Evolutionary conservation across 2,113 vertebrate species (phyloP), one percentile per base, ranked within the genome.

Genomic region (Elgaria multicarinata): DNA sequence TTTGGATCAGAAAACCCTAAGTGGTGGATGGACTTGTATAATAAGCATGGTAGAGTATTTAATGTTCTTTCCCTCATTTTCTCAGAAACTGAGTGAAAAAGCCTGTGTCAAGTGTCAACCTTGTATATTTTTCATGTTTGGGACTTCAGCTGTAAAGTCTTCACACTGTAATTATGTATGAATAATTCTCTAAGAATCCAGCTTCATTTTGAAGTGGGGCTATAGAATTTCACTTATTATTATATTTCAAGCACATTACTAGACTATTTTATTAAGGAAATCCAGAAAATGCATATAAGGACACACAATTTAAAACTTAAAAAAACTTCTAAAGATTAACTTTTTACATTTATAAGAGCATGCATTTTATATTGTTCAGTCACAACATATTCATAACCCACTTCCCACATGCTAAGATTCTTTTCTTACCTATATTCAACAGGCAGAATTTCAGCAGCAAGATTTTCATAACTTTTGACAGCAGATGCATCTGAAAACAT

Each of bases 361-460:
- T 33, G 22, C 36, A 44, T 78, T 3, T 4, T 26, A 22, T 62
- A 81, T 67, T 79, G 79, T 4, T 53, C 50, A 39, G 20, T n/a
- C 22, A 72, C n/a, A 72, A 14, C 8, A 72, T 3, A 88, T 69
- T 81, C 84, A 42, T 28, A 74, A 13, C 20, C 46, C 28, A 20
- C 33, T 50, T 66, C n/a, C 8, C 26, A 81, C 28, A 42, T 22
- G 26, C 5, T 20, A 36, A 62, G 9, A 3, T 10, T 62, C 50
- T 77, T 22, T 62, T 81, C 92, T 96, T 96, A 99, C 99, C 98
- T 98, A 92, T 98, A 99, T 93, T 99, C 99, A 87, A 98, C 96
- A 4, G 99, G 99, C 87, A 99, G 96, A 93, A 99, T 97, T 94
- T 99, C 99, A 94, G 98, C 98, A 93, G 98, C 99, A 92, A 99